These are phyloP conservation scores for Microtus ochrogaster DNA, from an alignment of 2,113 vertebrate genomes.

Conservation along the genomic window DNA sequence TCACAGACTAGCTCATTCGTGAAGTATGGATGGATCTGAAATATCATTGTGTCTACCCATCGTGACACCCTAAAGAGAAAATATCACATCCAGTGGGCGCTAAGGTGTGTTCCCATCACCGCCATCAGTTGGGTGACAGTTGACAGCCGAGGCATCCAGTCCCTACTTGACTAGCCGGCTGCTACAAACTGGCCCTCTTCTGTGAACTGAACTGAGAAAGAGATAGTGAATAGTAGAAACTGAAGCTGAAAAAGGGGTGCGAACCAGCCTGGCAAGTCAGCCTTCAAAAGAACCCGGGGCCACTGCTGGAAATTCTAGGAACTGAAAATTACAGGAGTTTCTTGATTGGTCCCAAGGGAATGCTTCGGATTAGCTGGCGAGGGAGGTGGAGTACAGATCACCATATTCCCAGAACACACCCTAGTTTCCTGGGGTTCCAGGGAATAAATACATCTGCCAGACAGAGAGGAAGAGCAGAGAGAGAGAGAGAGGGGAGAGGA, in stretches of 20 bases:
- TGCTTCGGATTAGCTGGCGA: background rate
- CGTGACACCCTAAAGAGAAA: background rate
- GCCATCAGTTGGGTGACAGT: background rate
- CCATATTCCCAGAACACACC: background rate
- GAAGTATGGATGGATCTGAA: background rate
- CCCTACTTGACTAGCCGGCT: background rate
- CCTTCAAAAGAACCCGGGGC: background rate
- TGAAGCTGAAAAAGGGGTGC: background rate
- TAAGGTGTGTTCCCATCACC: background rate
- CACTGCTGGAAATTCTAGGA: background rate
- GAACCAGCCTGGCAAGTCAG: background rate
- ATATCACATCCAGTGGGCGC: no score
- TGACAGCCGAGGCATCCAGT: background rate
- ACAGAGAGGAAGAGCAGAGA: no score
- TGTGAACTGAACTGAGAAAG: background rate
- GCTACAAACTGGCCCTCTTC: background rate
- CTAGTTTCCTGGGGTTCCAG: background rate
- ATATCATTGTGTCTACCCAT: background rate
- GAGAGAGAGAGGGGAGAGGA: fast-evolving
- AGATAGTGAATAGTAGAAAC: background rate
- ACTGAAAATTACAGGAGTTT: background rate
- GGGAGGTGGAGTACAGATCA: background rate
- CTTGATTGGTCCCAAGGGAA: background rate
- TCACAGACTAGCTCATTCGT: conserved; percentile 24
- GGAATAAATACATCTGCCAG: background rate